Conservation (phyloP, 2,888 invertebrate species). For the Nemapogon koenigi region DNA sequence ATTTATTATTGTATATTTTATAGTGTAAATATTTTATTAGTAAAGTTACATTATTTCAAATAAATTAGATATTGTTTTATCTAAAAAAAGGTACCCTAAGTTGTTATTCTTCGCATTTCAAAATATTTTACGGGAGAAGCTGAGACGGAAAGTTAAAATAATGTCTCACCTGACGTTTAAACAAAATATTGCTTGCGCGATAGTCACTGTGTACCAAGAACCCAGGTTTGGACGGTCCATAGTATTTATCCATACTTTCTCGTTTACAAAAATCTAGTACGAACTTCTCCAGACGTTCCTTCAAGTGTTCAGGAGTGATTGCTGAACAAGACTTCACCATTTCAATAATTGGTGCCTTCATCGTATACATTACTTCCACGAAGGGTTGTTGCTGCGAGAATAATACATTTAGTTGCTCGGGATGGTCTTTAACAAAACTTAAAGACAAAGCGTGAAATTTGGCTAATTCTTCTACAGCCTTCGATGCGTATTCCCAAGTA, state of each 20-base stretch:
- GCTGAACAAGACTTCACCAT: constrained; percentile 10
- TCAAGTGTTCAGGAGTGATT: not conserved
- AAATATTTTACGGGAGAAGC: not conserved
- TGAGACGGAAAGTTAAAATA: not conserved
- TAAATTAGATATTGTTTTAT: no score
- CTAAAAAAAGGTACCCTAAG: no score
- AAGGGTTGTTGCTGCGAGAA: no score
- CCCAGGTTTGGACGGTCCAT: not conserved
- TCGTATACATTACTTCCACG: not conserved
- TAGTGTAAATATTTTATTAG: no score
- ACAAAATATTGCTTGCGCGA: constrained; percentile 7
- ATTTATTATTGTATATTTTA: no score
- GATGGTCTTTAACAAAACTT: constrained; percentile 20
- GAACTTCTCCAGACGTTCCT: constrained; percentile 1
- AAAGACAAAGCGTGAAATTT: constrained; percentile 23
- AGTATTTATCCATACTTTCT: not conserved
- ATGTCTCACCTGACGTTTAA: constrained; percentile 5
- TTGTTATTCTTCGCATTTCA: no score
- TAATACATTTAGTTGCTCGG: constrained; percentile 11
- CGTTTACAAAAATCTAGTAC: not conserved
- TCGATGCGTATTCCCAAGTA: constrained; percentile 17
- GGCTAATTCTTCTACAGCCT: constrained; percentile 17
- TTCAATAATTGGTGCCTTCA: not conserved
- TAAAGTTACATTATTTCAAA: no score
- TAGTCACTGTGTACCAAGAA: constrained; percentile 7